Percentiles rank a stretch among this genome's conserved stretches.
Conservation (phyloP, 2,797 vertebrate genomes). For the Eidolon dupreanum region DNA sequence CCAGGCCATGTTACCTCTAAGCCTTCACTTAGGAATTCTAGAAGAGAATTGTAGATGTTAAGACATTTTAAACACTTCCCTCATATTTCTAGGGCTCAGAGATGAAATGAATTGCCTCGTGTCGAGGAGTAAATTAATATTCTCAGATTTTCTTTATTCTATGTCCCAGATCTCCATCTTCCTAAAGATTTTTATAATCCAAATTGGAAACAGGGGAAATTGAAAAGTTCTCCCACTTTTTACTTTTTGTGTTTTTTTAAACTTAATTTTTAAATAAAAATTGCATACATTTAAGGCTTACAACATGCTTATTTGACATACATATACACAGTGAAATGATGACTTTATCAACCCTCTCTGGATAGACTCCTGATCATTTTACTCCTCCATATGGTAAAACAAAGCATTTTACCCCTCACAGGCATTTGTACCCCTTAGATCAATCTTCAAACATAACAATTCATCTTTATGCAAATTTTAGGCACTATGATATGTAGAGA, state of each 20-base stretch:
- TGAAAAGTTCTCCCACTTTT: background rate
- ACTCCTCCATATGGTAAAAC: background rate
- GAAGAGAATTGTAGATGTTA: background rate
- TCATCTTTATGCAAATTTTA: background rate
- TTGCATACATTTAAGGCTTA: background rate
- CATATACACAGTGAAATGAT: background rate
- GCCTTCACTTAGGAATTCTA: background rate
- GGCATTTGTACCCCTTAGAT: background rate
- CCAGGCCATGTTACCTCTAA: background rate
- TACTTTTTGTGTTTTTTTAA: background rate
- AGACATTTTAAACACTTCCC: background rate
- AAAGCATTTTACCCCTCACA: background rate
- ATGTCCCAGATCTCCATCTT: background rate
- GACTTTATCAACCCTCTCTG: background rate
- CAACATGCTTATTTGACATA: background rate
- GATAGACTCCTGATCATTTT: background rate
- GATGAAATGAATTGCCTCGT: background rate
- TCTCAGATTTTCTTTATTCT: conserved; percentile 6
- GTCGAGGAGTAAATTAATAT: background rate
- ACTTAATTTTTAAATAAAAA: background rate
- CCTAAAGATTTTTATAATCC: background rate
- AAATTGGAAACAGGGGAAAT: background rate
- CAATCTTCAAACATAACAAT: background rate
- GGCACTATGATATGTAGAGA: background rate
- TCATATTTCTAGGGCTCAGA: background rate